Percentiles rank a stretch among this genome's conserved stretches.
Conservation (phyloP, 2,113 vertebrate genomes). For the Eublepharis macularius region DNA sequence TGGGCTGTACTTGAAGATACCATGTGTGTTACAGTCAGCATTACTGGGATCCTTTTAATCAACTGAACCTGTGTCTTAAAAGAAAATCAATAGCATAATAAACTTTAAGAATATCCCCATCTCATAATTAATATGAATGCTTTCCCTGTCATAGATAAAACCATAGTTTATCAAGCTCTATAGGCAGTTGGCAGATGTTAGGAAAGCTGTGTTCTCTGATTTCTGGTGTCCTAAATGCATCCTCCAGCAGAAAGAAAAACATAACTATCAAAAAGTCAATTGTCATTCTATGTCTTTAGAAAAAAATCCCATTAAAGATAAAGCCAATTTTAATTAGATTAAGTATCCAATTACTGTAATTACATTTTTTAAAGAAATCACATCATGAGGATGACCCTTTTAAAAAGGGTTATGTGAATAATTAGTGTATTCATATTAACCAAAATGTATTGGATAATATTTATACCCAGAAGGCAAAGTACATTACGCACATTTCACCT, state of each 20-base stretch:
- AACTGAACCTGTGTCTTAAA: conserved; percentile 9
- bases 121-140: conserved; percentile 36
- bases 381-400: conserved; percentile 85
- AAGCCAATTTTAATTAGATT: conserved; percentile 88
- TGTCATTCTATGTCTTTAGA: conserved; percentile 83
- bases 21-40: neutral
- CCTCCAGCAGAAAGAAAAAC: conserved; percentile 73
- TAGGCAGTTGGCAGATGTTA: conserved; percentile 38
- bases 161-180: conserved; percentile 29
- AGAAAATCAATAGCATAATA: conserved; percentile 22
- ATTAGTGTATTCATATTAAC: conserved; percentile 87
- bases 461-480: conserved; percentile 85
- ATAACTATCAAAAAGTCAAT: conserved; percentile 83
- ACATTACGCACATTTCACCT: conserved; percentile 84
- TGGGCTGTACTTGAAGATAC: neutral
- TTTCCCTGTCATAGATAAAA: conserved; percentile 45
- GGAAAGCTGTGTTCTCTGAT: conserved; percentile 44
- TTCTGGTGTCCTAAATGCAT: conserved; percentile 68
- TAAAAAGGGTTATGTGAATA: conserved; percentile 84
- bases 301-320: conserved; percentile 86
- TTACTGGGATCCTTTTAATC: conserved; percentile 3
- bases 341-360: conserved; percentile 89
- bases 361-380: conserved; percentile 82
- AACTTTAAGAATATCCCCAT: conserved; percentile 21
- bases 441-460: conserved; percentile 86